Percentiles rank a stretch among this genome's conserved stretches.
These are phyloP conservation scores for Drosophila yakuba DNA, from an alignment of 1,140 invertebrate genomes.

Conservation along the genomic window DNA sequence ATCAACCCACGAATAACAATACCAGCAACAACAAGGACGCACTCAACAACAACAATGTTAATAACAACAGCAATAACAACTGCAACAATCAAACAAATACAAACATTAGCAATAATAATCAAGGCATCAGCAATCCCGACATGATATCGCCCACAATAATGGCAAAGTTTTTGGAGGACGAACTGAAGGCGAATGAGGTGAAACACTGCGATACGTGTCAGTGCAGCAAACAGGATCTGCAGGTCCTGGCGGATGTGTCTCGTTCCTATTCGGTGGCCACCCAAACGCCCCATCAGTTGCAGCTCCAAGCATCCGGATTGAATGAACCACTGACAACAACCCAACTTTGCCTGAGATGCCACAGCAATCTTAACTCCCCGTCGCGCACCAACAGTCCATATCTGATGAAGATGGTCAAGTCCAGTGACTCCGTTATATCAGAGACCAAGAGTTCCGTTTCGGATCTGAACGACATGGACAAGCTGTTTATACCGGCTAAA, in stretches of 20 bases:
- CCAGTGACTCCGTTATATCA: slow-evolving; percentile 83
- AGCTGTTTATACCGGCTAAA: slow-evolving; percentile 79
- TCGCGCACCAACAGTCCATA: slow-evolving; percentile 83
- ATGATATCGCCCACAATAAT: slow-evolving; percentile 96
- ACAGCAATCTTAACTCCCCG: slow-evolving; percentile 84
- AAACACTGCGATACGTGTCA: slow-evolving; percentile 93
- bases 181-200: slow-evolving; percentile 89
- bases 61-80: slow-evolving; percentile 55
- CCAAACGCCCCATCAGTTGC: slow-evolving; percentile 85
- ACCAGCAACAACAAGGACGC: slow-evolving; percentile 36
- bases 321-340: slow-evolving; percentile 85
- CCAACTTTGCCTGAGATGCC: slow-evolving; percentile 86
- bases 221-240: slow-evolving; percentile 88
- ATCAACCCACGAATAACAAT: slow-evolving; percentile 54
- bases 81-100: slow-evolving; percentile 44
- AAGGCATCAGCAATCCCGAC: slow-evolving; percentile 87
- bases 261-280: slow-evolving; percentile 87
- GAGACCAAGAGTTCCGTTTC: slow-evolving; percentile 84
- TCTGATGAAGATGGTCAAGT: slow-evolving; percentile 84
- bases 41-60: slow-evolving; percentile 57
- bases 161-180: slow-evolving; percentile 96
- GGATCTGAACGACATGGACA: slow-evolving; percentile 81
- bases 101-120: slow-evolving; percentile 37
- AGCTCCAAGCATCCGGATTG: slow-evolving; percentile 17
- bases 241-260: slow-evolving; percentile 87